Evolutionary conservation across 2,113 vertebrate genomes (phyloP), one percentile per base, ranked within the genome.

Genomic region (Hemichromis elongatus): DNA sequence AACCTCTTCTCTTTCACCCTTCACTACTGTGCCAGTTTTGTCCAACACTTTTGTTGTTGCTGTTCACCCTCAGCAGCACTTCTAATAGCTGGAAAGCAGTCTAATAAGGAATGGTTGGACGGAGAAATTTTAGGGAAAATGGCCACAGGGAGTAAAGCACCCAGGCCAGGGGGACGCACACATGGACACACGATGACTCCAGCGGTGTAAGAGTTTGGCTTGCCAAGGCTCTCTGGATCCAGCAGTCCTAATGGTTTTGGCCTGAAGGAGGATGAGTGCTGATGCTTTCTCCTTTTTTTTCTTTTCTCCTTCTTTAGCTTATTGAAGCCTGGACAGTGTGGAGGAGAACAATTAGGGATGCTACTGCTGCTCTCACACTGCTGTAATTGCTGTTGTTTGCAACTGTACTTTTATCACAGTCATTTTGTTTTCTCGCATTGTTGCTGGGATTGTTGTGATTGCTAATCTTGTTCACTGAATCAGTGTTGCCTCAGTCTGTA

Each of bases 101-200:
- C 84, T 77, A 56, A 80, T 52, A 85, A 63, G 66, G 30, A 66
- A 12, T 35, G 12, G 42, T 79, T 86, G 47, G 55, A 68, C 59
- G 47, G 83, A 79, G 86, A 77, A 82, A 63, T 80, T 80, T 80
- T 45, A 78, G 55, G 50, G 47, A 81, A 81, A 89, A 80, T 77
- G 68, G 53, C 82, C 7, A 14, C 14, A 5, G 81, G 73, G 37
- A 81, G 63, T 66, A 26, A 50, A 80, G 40, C 75, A 82, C 59
- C 26, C 24, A 66, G 54, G 45, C 54, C 66, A 56, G 24, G 21
- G 12, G 35, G n/a, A n/a, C 18, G 6, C 66, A 42, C 61, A 82
- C 56, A 80, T 12, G n/a, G 18, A 42, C 7, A 70, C 5, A 7
- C 24, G 3, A 45, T 77, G 28, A 57, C 6, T 55, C 47, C 6